Conservation (phyloP, 2,888 invertebrate species). For the Aleiodes testaceus region DNA sequence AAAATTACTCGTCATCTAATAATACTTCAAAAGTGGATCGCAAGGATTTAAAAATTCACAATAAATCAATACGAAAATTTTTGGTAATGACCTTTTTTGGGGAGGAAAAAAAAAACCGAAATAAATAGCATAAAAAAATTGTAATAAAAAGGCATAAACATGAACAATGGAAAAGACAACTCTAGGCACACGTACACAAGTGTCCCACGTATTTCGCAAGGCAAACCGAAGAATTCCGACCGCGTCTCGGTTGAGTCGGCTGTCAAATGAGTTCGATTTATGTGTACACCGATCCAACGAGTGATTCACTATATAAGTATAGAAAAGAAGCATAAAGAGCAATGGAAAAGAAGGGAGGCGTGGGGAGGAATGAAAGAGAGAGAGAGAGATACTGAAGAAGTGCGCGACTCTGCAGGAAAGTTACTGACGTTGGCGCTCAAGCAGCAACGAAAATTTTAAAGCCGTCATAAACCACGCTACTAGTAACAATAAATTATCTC, state of each 20-base stretch:
- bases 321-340: constrained; percentile 9
- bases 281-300: constrained; percentile 54
- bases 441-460: constrained; percentile 52
- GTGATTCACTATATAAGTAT: constrained; percentile 50
- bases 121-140: constrained; percentile 11
- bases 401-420: constrained; percentile 46
- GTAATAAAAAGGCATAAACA: neutral
- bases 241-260: constrained; percentile 51
- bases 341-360: neutral
- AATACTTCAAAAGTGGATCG: too few relatives aligned
- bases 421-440: constrained; percentile 46
- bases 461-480: constrained; percentile 53
- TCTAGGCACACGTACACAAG: neutral
- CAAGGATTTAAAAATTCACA: too few relatives aligned
- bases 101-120: too few relatives aligned
- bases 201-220: constrained; percentile 42
- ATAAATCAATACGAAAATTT: too few relatives aligned
- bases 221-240: constrained; percentile 49
- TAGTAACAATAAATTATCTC: constrained; percentile 57
- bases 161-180: constrained; percentile 43
- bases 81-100: too few relatives aligned
- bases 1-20: too few relatives aligned
- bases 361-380: neutral
- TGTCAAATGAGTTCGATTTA: constrained; percentile 56
- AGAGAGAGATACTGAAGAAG: constrained; percentile 16